phyloP scores from a whole-genome alignment of 2,888 invertebrate genomes.

The Perizoma affinitatum region DNA sequence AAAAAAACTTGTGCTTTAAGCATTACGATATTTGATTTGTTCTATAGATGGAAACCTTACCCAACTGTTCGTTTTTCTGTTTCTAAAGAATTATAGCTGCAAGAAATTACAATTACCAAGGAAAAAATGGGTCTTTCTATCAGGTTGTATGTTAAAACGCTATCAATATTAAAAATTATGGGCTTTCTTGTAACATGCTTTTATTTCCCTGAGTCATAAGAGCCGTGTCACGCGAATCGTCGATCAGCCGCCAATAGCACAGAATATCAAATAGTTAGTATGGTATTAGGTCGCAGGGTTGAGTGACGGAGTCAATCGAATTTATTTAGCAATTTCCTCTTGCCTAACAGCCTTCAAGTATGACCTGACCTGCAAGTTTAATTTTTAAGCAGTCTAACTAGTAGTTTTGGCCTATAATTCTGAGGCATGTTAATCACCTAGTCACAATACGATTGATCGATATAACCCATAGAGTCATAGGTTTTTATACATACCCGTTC shows the following conservation, averaged over 20 bases:
- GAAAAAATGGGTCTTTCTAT: conserved; percentile 2
- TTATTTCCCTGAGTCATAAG: conserved; percentile 29
- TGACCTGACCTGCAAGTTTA: conserved; percentile 28
- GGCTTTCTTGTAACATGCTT: conserved; percentile 23
- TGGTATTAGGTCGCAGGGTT: conserved; percentile 39
- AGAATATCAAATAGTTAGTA: conserved; percentile 19
- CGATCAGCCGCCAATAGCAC: conserved; percentile 65
- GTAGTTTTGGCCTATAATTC: too few relatives aligned
- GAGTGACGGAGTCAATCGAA: conserved; percentile 68
- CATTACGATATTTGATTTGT: too few relatives aligned
- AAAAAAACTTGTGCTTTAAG: too few relatives aligned
- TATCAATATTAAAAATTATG: conserved; percentile 29
- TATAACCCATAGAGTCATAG: too few relatives aligned
- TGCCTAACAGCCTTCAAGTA: conserved; percentile 56
- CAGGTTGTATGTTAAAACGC: conserved; percentile 22
- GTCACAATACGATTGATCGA: not conserved
- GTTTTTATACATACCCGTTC: too few relatives aligned
- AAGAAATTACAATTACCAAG: not conserved
- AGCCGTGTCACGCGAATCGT: conserved; percentile 65
- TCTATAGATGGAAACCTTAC: too few relatives aligned
- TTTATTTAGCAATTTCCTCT: conserved; percentile 76
- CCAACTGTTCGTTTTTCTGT: too few relatives aligned
- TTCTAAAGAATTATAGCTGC: not conserved
- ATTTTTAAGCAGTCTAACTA: not conserved
- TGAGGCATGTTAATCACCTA: too few relatives aligned